Conservation (phyloP, 2,888 invertebrate genomes). For the Isotomurus palustris region DNA sequence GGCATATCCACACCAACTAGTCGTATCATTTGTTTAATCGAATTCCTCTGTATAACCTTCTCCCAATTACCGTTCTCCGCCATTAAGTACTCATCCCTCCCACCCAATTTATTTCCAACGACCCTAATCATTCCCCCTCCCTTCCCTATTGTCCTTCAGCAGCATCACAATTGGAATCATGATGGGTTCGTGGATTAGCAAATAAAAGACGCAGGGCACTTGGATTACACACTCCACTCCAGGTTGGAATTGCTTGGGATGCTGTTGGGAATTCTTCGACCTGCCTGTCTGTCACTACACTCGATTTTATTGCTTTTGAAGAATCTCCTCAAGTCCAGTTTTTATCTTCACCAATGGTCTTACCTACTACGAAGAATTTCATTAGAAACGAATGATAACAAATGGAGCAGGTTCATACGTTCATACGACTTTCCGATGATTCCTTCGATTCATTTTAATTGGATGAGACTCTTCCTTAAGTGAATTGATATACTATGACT, state of each 20-base stretch:
- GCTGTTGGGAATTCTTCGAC: too few species aligned
- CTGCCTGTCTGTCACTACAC: background rate
- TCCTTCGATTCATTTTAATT: too few species aligned
- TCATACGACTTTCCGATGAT: too few species aligned
- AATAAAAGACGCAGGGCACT: too few species aligned
- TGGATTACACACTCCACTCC: too few species aligned
- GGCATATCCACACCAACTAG: background rate
- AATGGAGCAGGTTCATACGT: too few species aligned
- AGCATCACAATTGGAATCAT: background rate
- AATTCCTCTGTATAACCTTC: background rate
- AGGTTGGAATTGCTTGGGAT: too few species aligned
- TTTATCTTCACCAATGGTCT: constrained; percentile 4
- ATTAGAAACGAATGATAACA: too few species aligned
- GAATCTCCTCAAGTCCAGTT: constrained; percentile 3
- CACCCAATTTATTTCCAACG: background rate
- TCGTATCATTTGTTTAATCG: background rate
- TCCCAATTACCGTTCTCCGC: constrained; percentile 5
- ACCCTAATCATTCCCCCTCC: background rate
- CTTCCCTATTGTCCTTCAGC: background rate
- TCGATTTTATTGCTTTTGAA: constrained; percentile 8
- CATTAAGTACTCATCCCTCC: too few species aligned
- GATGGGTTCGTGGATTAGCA: background rate
- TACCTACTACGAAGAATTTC: constrained; percentile 21
- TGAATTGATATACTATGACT: too few species aligned
- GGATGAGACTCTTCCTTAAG: too few species aligned